Evolutionary conservation across 2,888 invertebrate species (phyloP).

Genomic region (Macaria notata): DNA sequence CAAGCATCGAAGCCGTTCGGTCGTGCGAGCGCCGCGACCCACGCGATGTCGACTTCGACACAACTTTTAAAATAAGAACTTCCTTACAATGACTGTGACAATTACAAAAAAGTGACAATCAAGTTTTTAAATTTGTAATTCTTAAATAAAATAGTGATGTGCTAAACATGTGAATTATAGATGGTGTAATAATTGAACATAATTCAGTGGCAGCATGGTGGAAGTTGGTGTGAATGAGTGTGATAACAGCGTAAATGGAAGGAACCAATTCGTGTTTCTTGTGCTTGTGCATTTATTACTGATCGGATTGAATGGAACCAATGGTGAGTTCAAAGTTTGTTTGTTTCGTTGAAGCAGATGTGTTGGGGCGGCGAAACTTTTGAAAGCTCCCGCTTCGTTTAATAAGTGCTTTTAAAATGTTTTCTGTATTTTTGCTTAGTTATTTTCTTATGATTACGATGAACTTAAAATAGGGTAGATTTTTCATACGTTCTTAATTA

Average conservation of each 20-base stretch:
- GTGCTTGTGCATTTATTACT: slow-evolving; percentile 78
- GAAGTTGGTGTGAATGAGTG: slow-evolving; percentile 79
- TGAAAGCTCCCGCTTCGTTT: too few relatives aligned
- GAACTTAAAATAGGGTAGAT: too few relatives aligned
- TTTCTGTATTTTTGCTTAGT: too few relatives aligned
- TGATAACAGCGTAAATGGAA: slow-evolving; percentile 77
- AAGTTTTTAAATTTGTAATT: slow-evolving; percentile 6
- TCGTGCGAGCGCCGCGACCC: slow-evolving; percentile 55
- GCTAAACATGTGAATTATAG: slow-evolving; percentile 70
- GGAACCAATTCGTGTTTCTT: slow-evolving; percentile 78
- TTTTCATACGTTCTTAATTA: too few relatives aligned
- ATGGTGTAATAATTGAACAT: slow-evolving; percentile 65
- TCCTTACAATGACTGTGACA: slow-evolving; percentile 20
- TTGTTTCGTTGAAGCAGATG: neutral
- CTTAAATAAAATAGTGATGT: slow-evolving; percentile 22
- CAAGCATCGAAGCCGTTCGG: slow-evolving; percentile 62
- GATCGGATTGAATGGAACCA: slow-evolving; percentile 78
- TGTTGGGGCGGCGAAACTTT: neutral
- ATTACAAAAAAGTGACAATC: slow-evolving; percentile 29
- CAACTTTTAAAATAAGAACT: slow-evolving; percentile 52
- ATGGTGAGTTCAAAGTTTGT: slow-evolving; percentile 62
- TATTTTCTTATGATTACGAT: too few relatives aligned
- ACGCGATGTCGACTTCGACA: slow-evolving; percentile 47
- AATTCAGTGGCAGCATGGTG: slow-evolving; percentile 79
- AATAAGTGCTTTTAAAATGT: too few relatives aligned